Evolutionary conservation across 2,888 invertebrate genomes (phyloP).

Genomic region (Andrena trimmerana): DNA sequence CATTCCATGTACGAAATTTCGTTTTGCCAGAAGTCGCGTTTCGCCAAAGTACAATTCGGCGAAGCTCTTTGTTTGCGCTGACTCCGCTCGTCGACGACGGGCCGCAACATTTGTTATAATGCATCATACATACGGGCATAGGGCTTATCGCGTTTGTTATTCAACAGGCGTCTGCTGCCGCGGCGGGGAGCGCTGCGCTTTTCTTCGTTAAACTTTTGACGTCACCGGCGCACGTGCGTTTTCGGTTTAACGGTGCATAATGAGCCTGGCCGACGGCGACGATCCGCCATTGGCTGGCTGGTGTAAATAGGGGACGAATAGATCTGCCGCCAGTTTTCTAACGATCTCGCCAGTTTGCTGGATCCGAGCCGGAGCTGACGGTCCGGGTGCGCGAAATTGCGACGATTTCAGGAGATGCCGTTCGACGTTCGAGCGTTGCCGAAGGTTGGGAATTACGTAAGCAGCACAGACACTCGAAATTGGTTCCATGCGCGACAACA

Average conservation of each 20-base stretch:
- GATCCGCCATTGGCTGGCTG: conserved; percentile 4
- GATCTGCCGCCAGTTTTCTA: too few species aligned
- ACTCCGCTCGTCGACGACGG: conserved; percentile 19
- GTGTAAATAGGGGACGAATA: not conserved
- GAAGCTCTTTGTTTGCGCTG: conserved; percentile 23
- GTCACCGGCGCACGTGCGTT: conserved; percentile 42
- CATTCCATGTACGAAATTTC: not conserved
- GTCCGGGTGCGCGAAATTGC: too few species aligned
- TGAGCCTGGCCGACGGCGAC: not conserved
- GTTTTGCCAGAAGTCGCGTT: not conserved
- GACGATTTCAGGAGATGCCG: not conserved
- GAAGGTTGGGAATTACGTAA: conserved; percentile 60
- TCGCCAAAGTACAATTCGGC: conserved; percentile 3
- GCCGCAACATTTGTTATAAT: conserved; percentile 42
- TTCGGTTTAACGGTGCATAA: conserved; percentile 43
- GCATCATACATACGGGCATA: conserved; percentile 8
- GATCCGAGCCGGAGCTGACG: too few species aligned
- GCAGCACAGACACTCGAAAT: conserved; percentile 40
- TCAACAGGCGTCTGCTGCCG: conserved; percentile 21
- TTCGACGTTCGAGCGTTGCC: conserved; percentile 24
- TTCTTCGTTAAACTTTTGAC: conserved; percentile 55
- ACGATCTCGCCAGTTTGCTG: too few species aligned
- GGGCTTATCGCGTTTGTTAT: conserved; percentile 41
- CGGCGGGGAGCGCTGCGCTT: conserved; percentile 20
- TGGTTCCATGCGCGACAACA: conserved; percentile 56